A percentile compares a stretch with the other conserved stretches of the same genome.
phyloP scores from a whole-genome alignment of 2,113 vertebrate genomes.

The Psettodes erumei region DNA sequence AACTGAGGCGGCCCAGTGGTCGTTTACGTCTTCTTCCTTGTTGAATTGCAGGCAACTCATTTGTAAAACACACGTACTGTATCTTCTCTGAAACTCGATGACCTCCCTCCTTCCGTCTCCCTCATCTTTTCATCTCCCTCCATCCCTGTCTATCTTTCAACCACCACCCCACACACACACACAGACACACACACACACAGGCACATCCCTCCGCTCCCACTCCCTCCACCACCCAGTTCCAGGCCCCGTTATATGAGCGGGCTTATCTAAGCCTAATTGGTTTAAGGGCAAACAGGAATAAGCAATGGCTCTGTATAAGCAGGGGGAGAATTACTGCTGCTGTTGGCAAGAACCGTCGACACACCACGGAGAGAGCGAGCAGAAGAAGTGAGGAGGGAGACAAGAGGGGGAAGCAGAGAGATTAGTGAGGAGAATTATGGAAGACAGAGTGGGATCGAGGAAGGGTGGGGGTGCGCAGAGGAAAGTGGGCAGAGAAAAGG shows the following conservation, averaged over 20 bases:
- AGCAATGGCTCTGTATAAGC: slow-evolving; percentile 71
- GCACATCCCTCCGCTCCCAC: not conserved
- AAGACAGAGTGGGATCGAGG: slow-evolving; percentile 36
- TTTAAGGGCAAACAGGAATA: slow-evolving; percentile 82
- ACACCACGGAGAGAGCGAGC: slow-evolving; percentile 5
- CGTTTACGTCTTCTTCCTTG: slow-evolving; percentile 15
- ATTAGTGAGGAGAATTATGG: slow-evolving; percentile 51
- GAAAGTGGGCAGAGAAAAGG: slow-evolving; percentile 17
- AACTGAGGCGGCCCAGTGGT: not conserved
- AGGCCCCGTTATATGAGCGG: slow-evolving; percentile 69
- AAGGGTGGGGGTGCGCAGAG: not conserved
- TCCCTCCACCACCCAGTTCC: slow-evolving; percentile 53
- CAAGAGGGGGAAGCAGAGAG: slow-evolving; percentile 21
- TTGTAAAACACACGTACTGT: slow-evolving; percentile 56
- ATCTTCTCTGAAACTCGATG: slow-evolving; percentile 47
- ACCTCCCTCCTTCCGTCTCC: slow-evolving; percentile 47
- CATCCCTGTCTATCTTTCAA: slow-evolving; percentile 34
- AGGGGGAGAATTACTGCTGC: slow-evolving; percentile 69
- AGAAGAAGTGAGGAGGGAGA: slow-evolving; percentile 22
- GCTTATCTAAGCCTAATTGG: slow-evolving; percentile 80
- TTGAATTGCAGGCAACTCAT: slow-evolving; percentile 46
- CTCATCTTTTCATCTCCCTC: slow-evolving; percentile 39
- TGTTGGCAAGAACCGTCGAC: slow-evolving; percentile 55
- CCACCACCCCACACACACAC: too few species aligned
- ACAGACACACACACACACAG: too few species aligned